Percentiles rank a stretch among this genome's conserved stretches.
These are phyloP conservation scores for Schizaphis graminum DNA, from an alignment of 2,888 invertebrate genomes.

Conservation along the genomic window DNA sequence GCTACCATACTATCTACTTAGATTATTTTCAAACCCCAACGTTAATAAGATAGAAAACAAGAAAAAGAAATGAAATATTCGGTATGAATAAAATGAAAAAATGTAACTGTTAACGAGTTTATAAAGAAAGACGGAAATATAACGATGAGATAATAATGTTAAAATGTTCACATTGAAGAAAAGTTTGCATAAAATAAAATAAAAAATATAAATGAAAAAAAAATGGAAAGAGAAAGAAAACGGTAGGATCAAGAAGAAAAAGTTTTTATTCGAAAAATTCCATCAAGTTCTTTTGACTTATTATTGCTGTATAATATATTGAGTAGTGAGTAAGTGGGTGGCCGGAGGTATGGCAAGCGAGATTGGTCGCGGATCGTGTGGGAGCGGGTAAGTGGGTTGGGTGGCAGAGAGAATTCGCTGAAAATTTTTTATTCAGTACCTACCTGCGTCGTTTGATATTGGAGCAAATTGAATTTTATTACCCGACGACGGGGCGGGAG, in stretches of 20 bases:
- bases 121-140: slow-evolving; percentile 63
- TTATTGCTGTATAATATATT: slow-evolving; percentile 64
- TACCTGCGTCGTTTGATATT: slow-evolving; percentile 65
- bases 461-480: slow-evolving; percentile 65
- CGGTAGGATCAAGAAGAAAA: slow-evolving; percentile 61
- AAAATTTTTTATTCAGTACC: slow-evolving; percentile 65
- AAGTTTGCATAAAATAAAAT: slow-evolving; percentile 58
- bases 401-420: slow-evolving; percentile 50
- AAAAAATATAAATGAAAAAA: slow-evolving; percentile 21
- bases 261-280: slow-evolving; percentile 65
- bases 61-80: slow-evolving; percentile 45
- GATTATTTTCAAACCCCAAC: background rate
- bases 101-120: slow-evolving; percentile 63
- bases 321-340: slow-evolving; percentile 37
- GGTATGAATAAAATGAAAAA: slow-evolving; percentile 49
- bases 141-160: slow-evolving; percentile 63
- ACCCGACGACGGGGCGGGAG: slow-evolving; percentile 37
- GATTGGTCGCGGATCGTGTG: background rate
- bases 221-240: slow-evolving; percentile 51
- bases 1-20: background rate
- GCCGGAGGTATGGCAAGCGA: slow-evolving; percentile 25
- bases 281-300: slow-evolving; percentile 66
- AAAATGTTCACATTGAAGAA: slow-evolving; percentile 61
- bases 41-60: slow-evolving; percentile 18
- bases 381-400: background rate